phyloP scores from a whole-genome alignment of 2,113 vertebrate species.

The Rhinolophus ferrumequinum region DNA sequence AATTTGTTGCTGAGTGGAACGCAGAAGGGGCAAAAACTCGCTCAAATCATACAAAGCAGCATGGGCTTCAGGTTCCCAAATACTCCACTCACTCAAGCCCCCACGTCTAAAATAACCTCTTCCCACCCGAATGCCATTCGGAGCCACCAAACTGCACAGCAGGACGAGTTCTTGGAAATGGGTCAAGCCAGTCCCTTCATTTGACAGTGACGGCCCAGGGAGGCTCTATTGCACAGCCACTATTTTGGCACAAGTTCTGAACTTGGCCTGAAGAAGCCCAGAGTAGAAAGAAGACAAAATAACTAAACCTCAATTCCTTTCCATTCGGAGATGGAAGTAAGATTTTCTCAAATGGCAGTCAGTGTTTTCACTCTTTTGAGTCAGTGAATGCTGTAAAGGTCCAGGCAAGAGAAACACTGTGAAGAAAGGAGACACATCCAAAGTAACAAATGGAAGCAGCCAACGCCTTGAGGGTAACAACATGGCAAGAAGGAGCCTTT shows the following conservation, averaged over 20 bases:
- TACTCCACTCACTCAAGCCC: background rate
- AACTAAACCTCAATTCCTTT: background rate
- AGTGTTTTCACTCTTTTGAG: background rate
- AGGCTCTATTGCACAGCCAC: background rate
- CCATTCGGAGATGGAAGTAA: background rate
- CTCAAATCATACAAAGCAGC: background rate
- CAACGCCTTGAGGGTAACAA: background rate
- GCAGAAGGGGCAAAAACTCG: background rate
- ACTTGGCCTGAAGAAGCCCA: background rate
- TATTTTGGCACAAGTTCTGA: background rate
- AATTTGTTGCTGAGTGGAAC: background rate
- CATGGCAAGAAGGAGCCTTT: background rate
- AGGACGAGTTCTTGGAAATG: background rate
- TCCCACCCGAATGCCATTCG: background rate
- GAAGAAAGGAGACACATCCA: background rate
- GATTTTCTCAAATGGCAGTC: background rate
- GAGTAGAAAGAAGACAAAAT: background rate
- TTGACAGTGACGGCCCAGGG: background rate
- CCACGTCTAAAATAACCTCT: background rate
- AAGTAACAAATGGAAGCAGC: background rate
- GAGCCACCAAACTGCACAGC: background rate
- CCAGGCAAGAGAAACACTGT: background rate
- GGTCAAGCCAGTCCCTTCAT: background rate
- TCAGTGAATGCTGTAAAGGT: background rate
- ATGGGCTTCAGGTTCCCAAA: background rate